Percentiles rank a stretch among this genome's conserved stretches.
These are phyloP conservation scores for Nylanderia fulva DNA, from an alignment of 1,140 invertebrate genomes.

Conservation along the genomic window DNA sequence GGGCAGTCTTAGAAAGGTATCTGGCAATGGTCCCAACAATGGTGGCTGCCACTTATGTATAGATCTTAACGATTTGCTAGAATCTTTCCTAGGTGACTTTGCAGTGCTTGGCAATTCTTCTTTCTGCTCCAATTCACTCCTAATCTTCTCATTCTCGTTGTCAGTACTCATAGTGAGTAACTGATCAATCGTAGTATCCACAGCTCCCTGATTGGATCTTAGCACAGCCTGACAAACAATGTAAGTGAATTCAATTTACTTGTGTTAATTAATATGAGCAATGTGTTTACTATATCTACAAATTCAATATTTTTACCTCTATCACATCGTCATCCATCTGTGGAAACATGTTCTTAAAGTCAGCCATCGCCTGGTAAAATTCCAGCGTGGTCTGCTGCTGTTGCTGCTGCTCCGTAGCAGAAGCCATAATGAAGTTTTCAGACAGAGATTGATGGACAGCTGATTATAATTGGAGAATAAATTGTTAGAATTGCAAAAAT, in stretches of 20 bases:
- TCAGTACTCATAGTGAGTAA: conserved; percentile 95
- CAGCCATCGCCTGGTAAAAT: conserved; percentile 96
- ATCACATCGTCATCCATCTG: conserved; percentile 97
- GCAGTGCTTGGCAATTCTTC: conserved; percentile 81
- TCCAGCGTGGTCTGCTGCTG: conserved; percentile 89
- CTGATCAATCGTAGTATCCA: conserved; percentile 97
- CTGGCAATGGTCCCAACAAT: conserved; percentile 92
- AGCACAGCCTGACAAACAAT: conserved; percentile 89
- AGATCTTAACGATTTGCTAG: conserved; percentile 78
- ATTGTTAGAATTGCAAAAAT: not conserved
- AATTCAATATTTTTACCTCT: conserved; percentile 86
- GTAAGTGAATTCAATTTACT: not conserved
- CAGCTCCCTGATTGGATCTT: conserved; percentile 94
- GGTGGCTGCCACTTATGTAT: conserved; percentile 92
- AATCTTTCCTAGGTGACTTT: conserved; percentile 70
- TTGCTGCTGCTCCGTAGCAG: conserved; percentile 82
- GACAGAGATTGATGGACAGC: not conserved
- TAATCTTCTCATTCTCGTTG: conserved; percentile 92
- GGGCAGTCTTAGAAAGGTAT: conserved; percentile 91
- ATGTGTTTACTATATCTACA: not conserved
- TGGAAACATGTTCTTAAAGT: conserved; percentile 97
- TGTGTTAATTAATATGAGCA: not conserved
- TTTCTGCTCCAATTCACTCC: conserved; percentile 90
- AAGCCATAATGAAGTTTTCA: conserved; percentile 78
- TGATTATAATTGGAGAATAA: not conserved